Evolutionary conservation across 2,113 vertebrate genomes (phyloP).

Genomic region (Agelaius tricolor): DNA sequence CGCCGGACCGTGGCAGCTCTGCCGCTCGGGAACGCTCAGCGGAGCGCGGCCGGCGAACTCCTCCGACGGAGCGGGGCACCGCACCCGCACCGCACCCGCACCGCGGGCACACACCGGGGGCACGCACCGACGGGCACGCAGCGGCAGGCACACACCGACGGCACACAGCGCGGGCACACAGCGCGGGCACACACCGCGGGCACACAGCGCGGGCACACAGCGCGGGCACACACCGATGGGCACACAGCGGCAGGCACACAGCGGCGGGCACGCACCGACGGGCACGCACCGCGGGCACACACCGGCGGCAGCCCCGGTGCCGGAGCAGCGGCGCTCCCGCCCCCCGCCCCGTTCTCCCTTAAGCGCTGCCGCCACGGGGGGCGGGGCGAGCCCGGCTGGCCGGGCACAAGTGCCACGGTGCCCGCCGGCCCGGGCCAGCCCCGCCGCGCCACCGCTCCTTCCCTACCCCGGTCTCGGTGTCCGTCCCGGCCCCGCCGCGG

Average conservation of each 20-base stretch:
- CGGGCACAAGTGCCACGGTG: background rate
- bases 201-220: too few relatives aligned
- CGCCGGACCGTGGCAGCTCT: too few relatives aligned
- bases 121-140: too few relatives aligned
- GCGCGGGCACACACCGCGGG: too few relatives aligned
- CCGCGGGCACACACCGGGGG: too few relatives aligned
- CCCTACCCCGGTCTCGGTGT: background rate
- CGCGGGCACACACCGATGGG: too few relatives aligned
- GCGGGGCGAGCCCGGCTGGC: background rate
- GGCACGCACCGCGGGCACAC: too few relatives aligned
- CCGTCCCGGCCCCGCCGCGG: background rate
- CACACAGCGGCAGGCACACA: too few relatives aligned
- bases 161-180: too few relatives aligned
- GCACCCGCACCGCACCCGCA: background rate
- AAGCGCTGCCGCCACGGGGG: background rate
- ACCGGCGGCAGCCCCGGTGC: background rate
- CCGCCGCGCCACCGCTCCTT: background rate
- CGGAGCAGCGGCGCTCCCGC: background rate
- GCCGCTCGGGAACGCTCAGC: fast-evolving
- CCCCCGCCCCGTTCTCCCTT: background rate
- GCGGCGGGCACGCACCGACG: too few relatives aligned
- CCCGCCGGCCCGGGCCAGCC: background rate
- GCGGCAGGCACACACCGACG: too few relatives aligned
- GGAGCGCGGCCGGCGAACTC: background rate
- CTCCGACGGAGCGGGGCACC: background rate